Evolutionary conservation across 2,113 vertebrate species (phyloP).

Genomic region (Panthera leo): DNA sequence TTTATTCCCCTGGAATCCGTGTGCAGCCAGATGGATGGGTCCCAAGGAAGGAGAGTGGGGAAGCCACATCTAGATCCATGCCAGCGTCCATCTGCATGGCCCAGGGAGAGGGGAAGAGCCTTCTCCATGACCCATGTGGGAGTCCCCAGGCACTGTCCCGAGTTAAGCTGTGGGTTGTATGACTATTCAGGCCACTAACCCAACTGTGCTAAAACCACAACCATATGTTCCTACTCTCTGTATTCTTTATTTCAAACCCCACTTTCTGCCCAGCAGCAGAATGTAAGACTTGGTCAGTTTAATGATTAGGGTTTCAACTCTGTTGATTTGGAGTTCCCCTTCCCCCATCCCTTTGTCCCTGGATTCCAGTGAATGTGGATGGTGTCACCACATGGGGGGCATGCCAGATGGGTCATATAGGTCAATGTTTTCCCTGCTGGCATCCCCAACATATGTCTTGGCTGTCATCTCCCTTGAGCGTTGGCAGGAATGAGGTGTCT

Average conservation of each 20-base stretch:
- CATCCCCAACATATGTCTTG: background rate
- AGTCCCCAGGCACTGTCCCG: background rate
- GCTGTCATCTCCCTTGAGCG: background rate
- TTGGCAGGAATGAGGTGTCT: background rate
- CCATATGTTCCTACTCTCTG: background rate
- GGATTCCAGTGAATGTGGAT: background rate
- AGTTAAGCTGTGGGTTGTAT: background rate
- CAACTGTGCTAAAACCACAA: background rate
- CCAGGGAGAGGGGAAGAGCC: background rate
- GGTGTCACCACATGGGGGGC: background rate
- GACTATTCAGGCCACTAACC: background rate
- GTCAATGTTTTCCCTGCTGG: background rate
- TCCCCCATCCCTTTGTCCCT: background rate
- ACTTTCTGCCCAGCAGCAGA: background rate
- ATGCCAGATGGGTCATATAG: constrained; percentile 33
- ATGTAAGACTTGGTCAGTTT: background rate
- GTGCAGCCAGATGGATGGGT: constrained; percentile 21
- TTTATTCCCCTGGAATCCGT: constrained; percentile 40
- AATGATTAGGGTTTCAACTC: background rate
- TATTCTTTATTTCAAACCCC: background rate
- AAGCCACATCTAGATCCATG: background rate
- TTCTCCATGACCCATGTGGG: too few relatives aligned
- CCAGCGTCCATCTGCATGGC: background rate
- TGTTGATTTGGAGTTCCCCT: background rate
- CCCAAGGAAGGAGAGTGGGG: background rate